Conservation (phyloP, 1,140 invertebrate genomes). For the Solen grandis region DNA sequence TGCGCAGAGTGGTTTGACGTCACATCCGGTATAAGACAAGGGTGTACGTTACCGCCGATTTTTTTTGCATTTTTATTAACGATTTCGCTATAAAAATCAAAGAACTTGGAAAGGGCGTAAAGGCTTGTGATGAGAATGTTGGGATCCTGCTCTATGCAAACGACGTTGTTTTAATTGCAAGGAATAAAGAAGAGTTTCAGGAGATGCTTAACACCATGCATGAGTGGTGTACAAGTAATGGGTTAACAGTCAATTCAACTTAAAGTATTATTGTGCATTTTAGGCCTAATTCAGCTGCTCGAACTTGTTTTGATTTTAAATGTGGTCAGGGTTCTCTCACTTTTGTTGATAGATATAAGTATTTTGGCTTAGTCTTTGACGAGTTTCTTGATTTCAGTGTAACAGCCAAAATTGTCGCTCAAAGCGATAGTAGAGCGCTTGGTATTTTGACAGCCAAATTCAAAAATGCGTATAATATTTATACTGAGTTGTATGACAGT, state of each 20-base stretch:
- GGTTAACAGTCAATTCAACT: background rate
- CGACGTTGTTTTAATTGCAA: conserved; percentile 2
- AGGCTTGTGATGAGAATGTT: background rate
- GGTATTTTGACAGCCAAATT: background rate
- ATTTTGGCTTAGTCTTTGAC: background rate
- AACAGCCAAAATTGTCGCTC: background rate
- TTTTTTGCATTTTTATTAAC: conserved; percentile 44
- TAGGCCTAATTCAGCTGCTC: background rate
- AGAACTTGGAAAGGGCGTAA: background rate
- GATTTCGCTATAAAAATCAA: conserved; percentile 14
- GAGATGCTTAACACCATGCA: conserved; percentile 10
- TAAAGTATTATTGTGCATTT: conserved; percentile 16
- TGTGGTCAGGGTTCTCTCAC: background rate
- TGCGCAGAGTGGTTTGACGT: too few species aligned
- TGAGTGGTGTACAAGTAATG: too few species aligned
- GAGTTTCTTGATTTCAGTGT: conserved; percentile 10
- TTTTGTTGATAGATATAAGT: background rate
- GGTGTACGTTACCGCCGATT: background rate
- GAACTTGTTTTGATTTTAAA: background rate
- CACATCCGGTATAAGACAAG: background rate
- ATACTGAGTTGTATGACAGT: background rate
- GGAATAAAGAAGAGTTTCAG: too few species aligned
- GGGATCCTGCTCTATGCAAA: conserved; percentile 40
- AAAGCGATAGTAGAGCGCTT: background rate
- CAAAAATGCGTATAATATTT: background rate